phyloP scores from a whole-genome alignment of 2,797 vertebrate genomes.

The Aplochiton taeniatus region DNA sequence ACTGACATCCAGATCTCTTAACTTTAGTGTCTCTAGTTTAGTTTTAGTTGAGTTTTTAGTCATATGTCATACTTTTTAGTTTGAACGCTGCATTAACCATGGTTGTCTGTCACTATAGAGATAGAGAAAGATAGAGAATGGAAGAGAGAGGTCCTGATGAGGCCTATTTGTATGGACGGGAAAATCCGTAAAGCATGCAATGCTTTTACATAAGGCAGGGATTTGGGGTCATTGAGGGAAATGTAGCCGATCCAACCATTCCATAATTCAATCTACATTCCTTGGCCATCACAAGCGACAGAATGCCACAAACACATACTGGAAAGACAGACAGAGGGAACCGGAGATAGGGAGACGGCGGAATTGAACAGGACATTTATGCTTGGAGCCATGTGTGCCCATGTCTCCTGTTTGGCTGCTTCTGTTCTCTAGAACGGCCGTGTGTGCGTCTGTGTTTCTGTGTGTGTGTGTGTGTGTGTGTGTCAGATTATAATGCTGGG shows the following conservation, averaged over 20 bases:
- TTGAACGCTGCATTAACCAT: too few species aligned
- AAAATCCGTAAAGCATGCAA: slow-evolving; percentile 20
- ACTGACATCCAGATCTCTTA: too few species aligned
- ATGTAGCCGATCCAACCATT: slow-evolving; percentile 3
- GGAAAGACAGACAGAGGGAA: not conserved
- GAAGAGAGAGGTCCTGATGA: not conserved
- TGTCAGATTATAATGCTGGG: slow-evolving; percentile 66
- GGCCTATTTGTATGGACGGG: slow-evolving; percentile 11
- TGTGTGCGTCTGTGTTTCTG: slow-evolving; percentile 29
- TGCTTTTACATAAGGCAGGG: slow-evolving; percentile 18
- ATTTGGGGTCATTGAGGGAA: slow-evolving; percentile 16
- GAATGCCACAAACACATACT: slow-evolving; percentile 1
- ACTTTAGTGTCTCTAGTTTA: too few species aligned
- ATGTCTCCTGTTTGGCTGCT: slow-evolving; percentile 45
- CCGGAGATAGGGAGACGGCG: not conserved
- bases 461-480: slow-evolving; percentile 39
- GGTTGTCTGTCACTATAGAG: not conserved
- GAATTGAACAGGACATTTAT: slow-evolving; percentile 21
- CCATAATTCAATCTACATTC: slow-evolving; percentile 16
- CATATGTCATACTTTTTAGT: too few species aligned
- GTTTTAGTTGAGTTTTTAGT: too few species aligned
- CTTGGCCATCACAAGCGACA: slow-evolving; percentile 8
- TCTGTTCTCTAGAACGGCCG: slow-evolving; percentile 41
- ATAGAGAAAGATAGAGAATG: too few species aligned
- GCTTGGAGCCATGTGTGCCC: slow-evolving; percentile 39